phyloP scores from a whole-genome alignment of 30 jellyfish, hydroid and myxozoan genomes.

The Cassiopea xamachana region DNA sequence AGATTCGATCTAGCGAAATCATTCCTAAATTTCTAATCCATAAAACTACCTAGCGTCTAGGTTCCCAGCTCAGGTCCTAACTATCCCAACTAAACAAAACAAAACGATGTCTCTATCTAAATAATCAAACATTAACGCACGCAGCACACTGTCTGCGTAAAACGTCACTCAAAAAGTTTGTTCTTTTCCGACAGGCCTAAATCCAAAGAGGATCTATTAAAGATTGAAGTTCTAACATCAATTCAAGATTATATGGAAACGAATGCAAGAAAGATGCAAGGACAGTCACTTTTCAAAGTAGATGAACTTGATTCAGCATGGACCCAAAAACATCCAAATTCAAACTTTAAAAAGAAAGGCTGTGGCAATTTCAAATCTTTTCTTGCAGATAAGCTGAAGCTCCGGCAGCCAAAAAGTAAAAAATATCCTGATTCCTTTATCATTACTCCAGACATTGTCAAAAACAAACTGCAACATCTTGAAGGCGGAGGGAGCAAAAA shows the following conservation, averaged over 20 bases:
- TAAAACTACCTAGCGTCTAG: no score
- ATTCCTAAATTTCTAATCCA: no score
- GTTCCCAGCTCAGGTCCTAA: no score
- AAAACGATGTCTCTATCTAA: no score
- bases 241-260: background rate
- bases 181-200: background rate
- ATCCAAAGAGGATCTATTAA: background rate
- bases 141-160: no score
- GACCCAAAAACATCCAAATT: background rate
- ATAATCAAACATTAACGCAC: no score
- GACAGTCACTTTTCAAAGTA: background rate
- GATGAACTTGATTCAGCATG: background rate
- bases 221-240: background rate
- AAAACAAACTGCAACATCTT: background rate
- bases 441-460: background rate
- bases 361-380: background rate
- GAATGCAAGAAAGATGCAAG: background rate
- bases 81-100: no score
- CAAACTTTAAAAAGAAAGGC: background rate
- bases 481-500: background rate
- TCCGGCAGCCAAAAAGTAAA: background rate
- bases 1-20: no score
- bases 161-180: no score
- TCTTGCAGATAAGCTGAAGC: background rate
- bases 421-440: background rate